These are phyloP conservation scores for Ceyx melanurus DNA, from an alignment of 2,113 vertebrate species.

Conservation along the genomic window DNA sequence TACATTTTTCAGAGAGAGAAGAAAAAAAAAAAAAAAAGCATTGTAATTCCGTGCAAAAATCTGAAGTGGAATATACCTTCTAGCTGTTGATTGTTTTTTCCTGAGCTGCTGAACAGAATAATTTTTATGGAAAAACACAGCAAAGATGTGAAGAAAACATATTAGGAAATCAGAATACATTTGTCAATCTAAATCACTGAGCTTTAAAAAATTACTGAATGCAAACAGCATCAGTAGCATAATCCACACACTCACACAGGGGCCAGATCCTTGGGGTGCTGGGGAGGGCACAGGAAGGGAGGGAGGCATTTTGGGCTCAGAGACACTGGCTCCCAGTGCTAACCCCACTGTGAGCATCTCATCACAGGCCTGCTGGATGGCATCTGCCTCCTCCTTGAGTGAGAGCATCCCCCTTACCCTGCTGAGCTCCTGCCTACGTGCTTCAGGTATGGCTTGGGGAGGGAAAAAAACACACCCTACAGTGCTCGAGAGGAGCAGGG, in stretches of 20 bases:
- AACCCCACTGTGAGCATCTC: background rate
- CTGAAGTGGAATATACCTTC: background rate
- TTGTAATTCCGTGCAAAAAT: constrained; percentile 24
- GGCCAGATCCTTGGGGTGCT: background rate
- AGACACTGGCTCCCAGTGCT: background rate
- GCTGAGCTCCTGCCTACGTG: background rate
- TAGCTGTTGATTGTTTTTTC: constrained; percentile 38
- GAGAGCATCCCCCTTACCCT: background rate
- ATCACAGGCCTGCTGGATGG: background rate
- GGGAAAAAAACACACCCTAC: background rate
- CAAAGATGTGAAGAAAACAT: constrained; percentile 35
- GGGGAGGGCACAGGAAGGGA: accelerated
- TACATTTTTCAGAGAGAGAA: background rate
- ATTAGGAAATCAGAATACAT: constrained; percentile 47
- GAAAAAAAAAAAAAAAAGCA: background rate
- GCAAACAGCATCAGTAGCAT: background rate
- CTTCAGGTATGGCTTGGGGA: background rate
- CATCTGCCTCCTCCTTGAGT: background rate
- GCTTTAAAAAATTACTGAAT: background rate
- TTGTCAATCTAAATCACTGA: constrained; percentile 41
- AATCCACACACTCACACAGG: accelerated
- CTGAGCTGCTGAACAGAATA: constrained; percentile 33
- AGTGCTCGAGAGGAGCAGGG: accelerated
- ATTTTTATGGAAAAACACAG: constrained; percentile 27
- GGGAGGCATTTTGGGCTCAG: accelerated